These are phyloP conservation scores for Leucophenga montana DNA, from an alignment of 2,888 invertebrate species.

Conservation along the genomic window DNA sequence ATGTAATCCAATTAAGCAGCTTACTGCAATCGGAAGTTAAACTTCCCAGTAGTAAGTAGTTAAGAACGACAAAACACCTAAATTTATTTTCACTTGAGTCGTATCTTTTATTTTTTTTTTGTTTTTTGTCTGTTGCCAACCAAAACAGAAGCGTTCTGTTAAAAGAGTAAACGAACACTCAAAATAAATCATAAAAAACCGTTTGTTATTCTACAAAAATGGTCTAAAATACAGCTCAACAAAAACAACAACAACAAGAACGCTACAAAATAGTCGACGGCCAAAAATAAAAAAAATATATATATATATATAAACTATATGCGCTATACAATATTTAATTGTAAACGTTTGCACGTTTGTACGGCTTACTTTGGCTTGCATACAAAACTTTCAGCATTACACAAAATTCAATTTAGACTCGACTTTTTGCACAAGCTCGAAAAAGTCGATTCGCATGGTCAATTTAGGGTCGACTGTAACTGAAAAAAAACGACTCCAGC, in stretches of 20 bases:
- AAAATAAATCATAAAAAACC: constrained; percentile 66
- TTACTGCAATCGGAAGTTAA: constrained; percentile 9
- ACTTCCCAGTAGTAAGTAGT: not conserved
- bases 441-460: no score
- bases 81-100: constrained; percentile 13
- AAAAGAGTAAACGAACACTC: constrained; percentile 36
- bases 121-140: constrained; percentile 31
- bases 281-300: constrained; percentile 50
- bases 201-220: constrained; percentile 67
- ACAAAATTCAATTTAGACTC: no score
- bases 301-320: no score
- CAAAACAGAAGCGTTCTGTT: not conserved
- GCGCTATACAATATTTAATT: no score
- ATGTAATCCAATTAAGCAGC: no score
- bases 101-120: constrained; percentile 39
- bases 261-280: constrained; percentile 37
- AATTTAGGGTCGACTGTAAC: no score
- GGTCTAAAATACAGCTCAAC: constrained; percentile 57
- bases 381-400: no score
- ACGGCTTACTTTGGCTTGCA: no score
- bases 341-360: no score
- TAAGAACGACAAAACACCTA: not conserved
- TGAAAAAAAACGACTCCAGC: no score
- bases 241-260: constrained; percentile 41
- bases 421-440: no score